Percentiles rank a stretch among this genome's conserved stretches.
Evolutionary conservation across 2,888 invertebrate species (phyloP).

Genomic region (Frankliniella intonsa): DNA sequence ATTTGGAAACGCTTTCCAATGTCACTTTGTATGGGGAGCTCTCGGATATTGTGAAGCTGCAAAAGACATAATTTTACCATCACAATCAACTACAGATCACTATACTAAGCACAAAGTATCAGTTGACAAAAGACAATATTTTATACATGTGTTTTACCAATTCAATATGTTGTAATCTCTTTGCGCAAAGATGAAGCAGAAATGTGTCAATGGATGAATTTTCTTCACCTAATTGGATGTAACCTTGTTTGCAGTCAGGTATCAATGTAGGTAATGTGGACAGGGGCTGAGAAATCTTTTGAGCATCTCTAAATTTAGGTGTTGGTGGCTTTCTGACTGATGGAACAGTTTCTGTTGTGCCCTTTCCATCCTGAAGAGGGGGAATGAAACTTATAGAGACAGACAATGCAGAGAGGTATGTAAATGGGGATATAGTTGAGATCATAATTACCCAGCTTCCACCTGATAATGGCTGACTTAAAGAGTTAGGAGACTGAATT

Average conservation of each 20-base stretch:
- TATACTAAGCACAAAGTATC: background rate
- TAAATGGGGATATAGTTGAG: background rate
- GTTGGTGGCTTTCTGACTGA: background rate
- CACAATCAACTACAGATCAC: background rate
- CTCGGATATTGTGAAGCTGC: background rate
- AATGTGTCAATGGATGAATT: slow-evolving; percentile 46
- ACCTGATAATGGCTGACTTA: background rate
- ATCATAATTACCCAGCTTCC: background rate
- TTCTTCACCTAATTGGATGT: slow-evolving; percentile 46
- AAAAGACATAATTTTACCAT: background rate
- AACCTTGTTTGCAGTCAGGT: slow-evolving; percentile 41
- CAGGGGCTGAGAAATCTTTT: background rate
- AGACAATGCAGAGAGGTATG: background rate
- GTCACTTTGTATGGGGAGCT: slow-evolving; percentile 33
- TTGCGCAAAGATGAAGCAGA: slow-evolving; percentile 52
- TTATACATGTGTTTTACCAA: background rate
- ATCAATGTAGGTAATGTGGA: background rate
- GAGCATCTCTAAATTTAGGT: background rate
- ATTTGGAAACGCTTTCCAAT: slow-evolving; percentile 40
- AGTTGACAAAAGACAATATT: background rate
- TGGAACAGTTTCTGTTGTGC: background rate
- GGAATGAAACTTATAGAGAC: background rate
- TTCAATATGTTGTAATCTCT: slow-evolving; percentile 9
- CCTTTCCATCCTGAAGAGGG: background rate
- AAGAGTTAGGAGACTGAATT: slow-evolving; percentile 42